phyloP scores from a whole-genome alignment of 1,140 invertebrate species.

The Rhyacophila brunnea region DNA sequence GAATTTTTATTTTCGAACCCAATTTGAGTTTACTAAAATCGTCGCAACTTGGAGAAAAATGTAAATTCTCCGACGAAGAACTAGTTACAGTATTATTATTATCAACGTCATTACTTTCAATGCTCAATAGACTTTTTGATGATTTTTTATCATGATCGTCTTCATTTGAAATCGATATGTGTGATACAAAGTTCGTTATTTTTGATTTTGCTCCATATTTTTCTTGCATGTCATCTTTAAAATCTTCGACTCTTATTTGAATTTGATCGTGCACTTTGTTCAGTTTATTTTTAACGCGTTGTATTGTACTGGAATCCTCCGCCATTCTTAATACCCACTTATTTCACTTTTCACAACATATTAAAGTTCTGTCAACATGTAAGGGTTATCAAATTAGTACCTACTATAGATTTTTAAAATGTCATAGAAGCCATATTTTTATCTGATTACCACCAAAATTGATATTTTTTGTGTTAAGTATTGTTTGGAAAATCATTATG shows the following conservation, averaged over 20 bases:
- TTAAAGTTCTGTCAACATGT: too few relatives aligned
- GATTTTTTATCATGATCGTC: slow-evolving; percentile 10
- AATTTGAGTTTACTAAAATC: slow-evolving; percentile 9
- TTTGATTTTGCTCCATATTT: slow-evolving; percentile 1
- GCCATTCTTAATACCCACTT: slow-evolving; percentile 3
- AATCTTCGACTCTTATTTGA: slow-evolving; percentile 47
- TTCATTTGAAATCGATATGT: slow-evolving; percentile 42
- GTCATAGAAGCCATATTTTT: too few relatives aligned
- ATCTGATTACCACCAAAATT: too few relatives aligned
- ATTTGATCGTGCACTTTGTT: slow-evolving; percentile 48
- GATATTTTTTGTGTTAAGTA: too few relatives aligned
- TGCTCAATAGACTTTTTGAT: too few relatives aligned
- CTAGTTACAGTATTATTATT: not conserved
- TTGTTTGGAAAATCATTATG: too few relatives aligned
- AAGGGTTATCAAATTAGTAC: too few relatives aligned
- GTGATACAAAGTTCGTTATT: slow-evolving; percentile 41
- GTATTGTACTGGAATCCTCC: slow-evolving; percentile 43
- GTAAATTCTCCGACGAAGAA: slow-evolving; percentile 19
- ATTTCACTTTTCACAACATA: too few relatives aligned
- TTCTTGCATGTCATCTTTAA: slow-evolving; percentile 49
- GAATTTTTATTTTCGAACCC: slow-evolving; percentile 17
- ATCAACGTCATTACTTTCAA: too few relatives aligned
- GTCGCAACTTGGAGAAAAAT: not conserved
- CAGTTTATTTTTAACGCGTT: slow-evolving; percentile 43
- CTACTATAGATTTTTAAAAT: too few relatives aligned